phyloP scores from a whole-genome alignment of 2,113 vertebrate species.

The Takifugu bimaculatus region DNA sequence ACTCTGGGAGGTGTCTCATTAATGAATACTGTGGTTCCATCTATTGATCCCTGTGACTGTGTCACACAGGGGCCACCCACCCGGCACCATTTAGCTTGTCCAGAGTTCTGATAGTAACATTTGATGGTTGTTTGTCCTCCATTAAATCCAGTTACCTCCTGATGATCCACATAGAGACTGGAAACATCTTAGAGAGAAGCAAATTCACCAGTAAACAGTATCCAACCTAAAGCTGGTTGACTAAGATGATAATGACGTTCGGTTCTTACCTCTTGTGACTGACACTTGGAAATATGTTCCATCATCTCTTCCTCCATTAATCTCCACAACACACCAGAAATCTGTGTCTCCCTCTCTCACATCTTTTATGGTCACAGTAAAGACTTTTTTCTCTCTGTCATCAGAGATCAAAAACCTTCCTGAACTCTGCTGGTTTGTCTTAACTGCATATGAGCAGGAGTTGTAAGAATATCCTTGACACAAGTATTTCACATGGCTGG shows the following conservation, averaged over 20 bases:
- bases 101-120: neutral
- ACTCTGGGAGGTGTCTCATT: rapidly evolving
- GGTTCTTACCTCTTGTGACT: constrained; percentile 23
- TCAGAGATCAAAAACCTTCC: constrained; percentile 38
- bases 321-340: constrained; percentile 51
- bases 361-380: constrained; percentile 40
- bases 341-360: rapidly evolving
- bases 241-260: too few relatives aligned
- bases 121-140: constrained; percentile 3
- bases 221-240: neutral
- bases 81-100: constrained; percentile 22
- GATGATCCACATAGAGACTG: constrained; percentile 21
- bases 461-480: neutral
- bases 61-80: constrained; percentile 18
- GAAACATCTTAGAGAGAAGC: constrained; percentile 8
- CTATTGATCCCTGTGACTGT: neutral
- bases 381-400: constrained; percentile 14
- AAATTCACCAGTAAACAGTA: neutral
- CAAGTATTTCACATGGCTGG: constrained; percentile 27
- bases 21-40: constrained; percentile 14
- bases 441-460: neutral
- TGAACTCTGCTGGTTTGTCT: constrained; percentile 1
- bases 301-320: rapidly evolving
- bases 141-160: constrained; percentile 4
- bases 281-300: constrained; percentile 1